Evolutionary conservation across 2,797 vertebrate species (phyloP).

Genomic region (Oreonectes daqikongensis): DNA sequence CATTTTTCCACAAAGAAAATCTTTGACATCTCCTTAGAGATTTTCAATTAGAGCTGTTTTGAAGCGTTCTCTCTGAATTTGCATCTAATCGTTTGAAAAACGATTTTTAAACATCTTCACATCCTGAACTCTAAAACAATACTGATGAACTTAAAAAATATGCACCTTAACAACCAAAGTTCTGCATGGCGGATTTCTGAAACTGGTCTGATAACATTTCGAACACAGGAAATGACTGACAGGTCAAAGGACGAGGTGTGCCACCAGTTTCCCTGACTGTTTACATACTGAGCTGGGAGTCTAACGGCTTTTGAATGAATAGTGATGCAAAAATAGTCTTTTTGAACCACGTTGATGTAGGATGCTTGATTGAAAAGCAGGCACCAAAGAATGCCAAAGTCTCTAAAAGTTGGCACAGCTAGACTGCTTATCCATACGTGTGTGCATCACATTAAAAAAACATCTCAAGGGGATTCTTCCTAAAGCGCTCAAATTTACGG

Average conservation of each 20-base stretch:
- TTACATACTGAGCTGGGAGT: slow-evolving; percentile 11
- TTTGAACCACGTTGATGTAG: slow-evolving; percentile 6
- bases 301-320: slow-evolving; percentile 4
- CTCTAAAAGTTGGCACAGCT: slow-evolving; percentile 29
- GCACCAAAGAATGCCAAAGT: neutral
- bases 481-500: slow-evolving; percentile 34
- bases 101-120: neutral
- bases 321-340: slow-evolving; percentile 19
- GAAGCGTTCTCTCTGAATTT: neutral
- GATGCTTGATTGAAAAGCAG: slow-evolving; percentile 18
- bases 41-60: neutral
- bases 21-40: neutral
- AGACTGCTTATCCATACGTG: neutral
- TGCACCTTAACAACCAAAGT: neutral
- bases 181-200: slow-evolving; percentile 2
- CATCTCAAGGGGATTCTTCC: slow-evolving; percentile 29
- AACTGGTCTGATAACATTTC: neutral
- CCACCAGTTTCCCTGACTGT: neutral
- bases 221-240: slow-evolving; percentile 21
- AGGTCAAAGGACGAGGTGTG: slow-evolving; percentile 24
- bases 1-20: neutral
- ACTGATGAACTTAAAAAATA: neutral
- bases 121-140: neutral
- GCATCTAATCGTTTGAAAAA: neutral
- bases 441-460: neutral